These are phyloP conservation scores for Bombyx mandarina DNA, from an alignment of 1,140 invertebrate species.

Conservation along the genomic window DNA sequence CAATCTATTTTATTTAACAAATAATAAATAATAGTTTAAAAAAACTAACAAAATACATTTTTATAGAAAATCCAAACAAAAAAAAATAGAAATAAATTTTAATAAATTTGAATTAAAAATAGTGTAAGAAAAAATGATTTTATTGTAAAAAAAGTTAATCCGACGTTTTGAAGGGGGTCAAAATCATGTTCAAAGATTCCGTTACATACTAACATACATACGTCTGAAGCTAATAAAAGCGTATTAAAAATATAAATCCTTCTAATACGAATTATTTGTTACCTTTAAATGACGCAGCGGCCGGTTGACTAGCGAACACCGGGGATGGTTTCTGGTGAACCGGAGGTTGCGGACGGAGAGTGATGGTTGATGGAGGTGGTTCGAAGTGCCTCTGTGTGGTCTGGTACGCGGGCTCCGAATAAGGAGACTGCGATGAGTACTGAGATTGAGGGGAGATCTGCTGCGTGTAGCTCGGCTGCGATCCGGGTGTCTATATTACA, in stretches of 20 bases:
- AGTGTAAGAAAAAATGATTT: too few relatives aligned
- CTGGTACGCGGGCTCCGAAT: slow-evolving; percentile 41
- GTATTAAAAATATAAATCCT: too few relatives aligned
- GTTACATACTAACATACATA: too few relatives aligned
- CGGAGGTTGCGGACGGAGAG: slow-evolving; percentile 78
- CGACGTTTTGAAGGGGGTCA: too few relatives aligned
- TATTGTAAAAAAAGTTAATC: too few relatives aligned
- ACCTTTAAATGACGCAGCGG: slow-evolving; percentile 77
- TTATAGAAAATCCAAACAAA: too few relatives aligned
- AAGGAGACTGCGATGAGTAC: slow-evolving; percentile 39
- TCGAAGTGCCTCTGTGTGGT: slow-evolving; percentile 57
- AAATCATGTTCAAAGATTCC: too few relatives aligned
- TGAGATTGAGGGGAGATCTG: slow-evolving; percentile 30
- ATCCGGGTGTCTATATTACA: slow-evolving; percentile 19
- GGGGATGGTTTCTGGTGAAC: slow-evolving; percentile 79
- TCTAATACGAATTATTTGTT: slow-evolving; percentile 6
- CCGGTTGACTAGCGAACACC: slow-evolving; percentile 78
- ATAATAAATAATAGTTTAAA: too few relatives aligned
- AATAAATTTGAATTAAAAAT: too few relatives aligned
- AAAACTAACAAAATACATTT: too few relatives aligned
- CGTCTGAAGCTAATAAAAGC: too few relatives aligned
- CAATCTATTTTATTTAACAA: too few relatives aligned
- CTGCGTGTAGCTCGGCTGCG: slow-evolving; percentile 37
- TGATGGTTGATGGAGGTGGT: slow-evolving; percentile 79
- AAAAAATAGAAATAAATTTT: not conserved